phyloP scores from a whole-genome alignment of 2,113 vertebrate species.

The Salvelinus sp. region DNA sequence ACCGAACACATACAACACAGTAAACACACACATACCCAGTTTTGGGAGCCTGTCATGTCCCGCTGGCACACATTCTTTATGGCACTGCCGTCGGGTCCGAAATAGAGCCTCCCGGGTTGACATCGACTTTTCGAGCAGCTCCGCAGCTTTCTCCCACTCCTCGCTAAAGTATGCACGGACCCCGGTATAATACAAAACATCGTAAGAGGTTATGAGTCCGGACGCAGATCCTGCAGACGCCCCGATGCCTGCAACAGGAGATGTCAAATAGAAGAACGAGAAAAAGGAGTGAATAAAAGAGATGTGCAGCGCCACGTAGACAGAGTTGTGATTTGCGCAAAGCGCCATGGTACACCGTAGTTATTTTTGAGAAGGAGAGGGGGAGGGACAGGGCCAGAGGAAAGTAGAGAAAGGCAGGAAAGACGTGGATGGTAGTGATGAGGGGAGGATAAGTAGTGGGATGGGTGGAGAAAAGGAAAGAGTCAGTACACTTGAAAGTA shows the following conservation, averaged over 20 bases:
- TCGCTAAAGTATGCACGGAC: constrained; percentile 82
- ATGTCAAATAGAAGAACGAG: neutral
- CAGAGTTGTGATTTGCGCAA: constrained; percentile 38
- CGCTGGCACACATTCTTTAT: constrained; percentile 61
- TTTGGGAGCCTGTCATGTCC: constrained; percentile 47
- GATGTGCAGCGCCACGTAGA: constrained; percentile 73
- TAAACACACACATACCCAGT: constrained; percentile 43
- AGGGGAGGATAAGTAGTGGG: neutral
- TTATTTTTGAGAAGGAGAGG: neutral
- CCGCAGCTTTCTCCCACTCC: constrained; percentile 84
- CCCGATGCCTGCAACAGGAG: constrained; percentile 13
- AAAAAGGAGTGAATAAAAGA: neutral
- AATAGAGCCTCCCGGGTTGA: constrained; percentile 72
- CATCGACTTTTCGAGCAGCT: constrained; percentile 83
- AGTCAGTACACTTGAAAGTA: neutral
- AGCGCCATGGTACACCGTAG: constrained; percentile 66
- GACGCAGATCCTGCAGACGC: constrained; percentile 12
- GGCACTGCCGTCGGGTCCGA: constrained; percentile 67
- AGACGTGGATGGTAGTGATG: constrained; percentile 1
- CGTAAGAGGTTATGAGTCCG: constrained; percentile 71
- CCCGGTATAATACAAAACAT: constrained; percentile 84
- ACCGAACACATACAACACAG: constrained; percentile 30
- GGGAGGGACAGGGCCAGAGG: constrained; percentile 39
- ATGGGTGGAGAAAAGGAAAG: constrained; percentile 20
- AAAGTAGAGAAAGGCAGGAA: constrained; percentile 23